Percentiles rank a stretch among this genome's conserved stretches.
Conservation (phyloP, 1,140 invertebrate genomes). For the Calliopsis andreniformis region DNA sequence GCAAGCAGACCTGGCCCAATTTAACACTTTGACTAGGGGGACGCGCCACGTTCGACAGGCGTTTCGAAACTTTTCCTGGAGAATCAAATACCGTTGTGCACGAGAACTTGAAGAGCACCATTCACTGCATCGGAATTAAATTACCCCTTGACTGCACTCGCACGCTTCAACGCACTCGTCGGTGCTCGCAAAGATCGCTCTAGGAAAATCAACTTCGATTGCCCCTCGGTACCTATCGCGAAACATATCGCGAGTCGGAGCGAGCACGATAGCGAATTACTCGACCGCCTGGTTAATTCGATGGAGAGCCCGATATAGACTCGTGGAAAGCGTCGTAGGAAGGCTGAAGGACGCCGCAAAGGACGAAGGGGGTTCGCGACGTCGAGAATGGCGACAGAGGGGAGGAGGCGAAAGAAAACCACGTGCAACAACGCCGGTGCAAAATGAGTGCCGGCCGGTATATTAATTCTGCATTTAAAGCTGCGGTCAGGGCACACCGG, state of each 20-base stretch:
- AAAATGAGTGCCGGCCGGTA: slow-evolving; percentile 75
- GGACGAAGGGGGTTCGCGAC: background rate
- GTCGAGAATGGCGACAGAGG: slow-evolving; percentile 5
- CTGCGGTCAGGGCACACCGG: slow-evolving; percentile 76
- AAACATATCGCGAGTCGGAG: too few species aligned
- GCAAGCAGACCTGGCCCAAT: slow-evolving; percentile 55
- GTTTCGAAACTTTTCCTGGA: background rate
- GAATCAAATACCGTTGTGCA: slow-evolving; percentile 10
- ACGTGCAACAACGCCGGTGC: slow-evolving; percentile 60
- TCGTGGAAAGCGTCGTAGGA: background rate
- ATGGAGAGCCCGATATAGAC: too few species aligned
- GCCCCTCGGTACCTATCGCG: too few species aligned
- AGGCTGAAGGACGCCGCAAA: background rate
- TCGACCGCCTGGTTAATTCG: too few species aligned
- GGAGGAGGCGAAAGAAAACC: slow-evolving; percentile 43
- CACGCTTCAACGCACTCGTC: too few species aligned
- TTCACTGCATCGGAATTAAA: too few species aligned
- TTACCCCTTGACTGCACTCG: too few species aligned
- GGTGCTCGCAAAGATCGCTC: too few species aligned
- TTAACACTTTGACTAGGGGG: slow-evolving; percentile 53
- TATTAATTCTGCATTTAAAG: slow-evolving; percentile 80
- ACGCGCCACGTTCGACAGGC: slow-evolving; percentile 4
- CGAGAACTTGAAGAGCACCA: too few species aligned
- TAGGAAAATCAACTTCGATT: too few species aligned
- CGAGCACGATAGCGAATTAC: too few species aligned